Conservation (phyloP, 2,797 vertebrate species). For the Poecilia picta region DNA sequence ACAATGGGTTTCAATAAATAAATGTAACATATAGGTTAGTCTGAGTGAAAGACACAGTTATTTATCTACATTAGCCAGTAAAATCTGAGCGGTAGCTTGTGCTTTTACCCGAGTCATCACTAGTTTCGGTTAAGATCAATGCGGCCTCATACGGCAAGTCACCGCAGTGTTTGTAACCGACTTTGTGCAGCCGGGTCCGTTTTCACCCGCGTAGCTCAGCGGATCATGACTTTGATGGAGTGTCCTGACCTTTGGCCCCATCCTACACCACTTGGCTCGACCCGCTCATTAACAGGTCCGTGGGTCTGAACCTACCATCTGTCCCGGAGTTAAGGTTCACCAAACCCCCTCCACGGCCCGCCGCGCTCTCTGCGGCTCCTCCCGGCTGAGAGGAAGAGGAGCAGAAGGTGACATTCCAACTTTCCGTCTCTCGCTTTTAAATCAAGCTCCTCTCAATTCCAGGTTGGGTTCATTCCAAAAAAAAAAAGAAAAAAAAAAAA, state of each 20-base stretch:
- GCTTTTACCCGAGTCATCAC: not conserved
- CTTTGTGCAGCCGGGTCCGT: constrained; percentile 48
- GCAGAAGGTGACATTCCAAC: constrained; percentile 76
- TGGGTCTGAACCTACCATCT: constrained; percentile 73
- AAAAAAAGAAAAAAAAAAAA: constrained; percentile 31
- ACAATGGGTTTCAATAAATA: not conserved
- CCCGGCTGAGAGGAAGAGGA: constrained; percentile 42
- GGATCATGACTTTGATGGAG: constrained; percentile 56
- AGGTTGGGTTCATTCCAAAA: constrained; percentile 47
- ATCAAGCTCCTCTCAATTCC: constrained; percentile 38
- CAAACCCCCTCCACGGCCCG: constrained; percentile 35
- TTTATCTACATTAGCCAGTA: constrained; percentile 1
- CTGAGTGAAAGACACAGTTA: not conserved
- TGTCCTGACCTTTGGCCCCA: constrained; percentile 55
- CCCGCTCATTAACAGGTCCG: constrained; percentile 70
- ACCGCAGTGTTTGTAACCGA: constrained; percentile 12
- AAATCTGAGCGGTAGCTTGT: constrained; percentile 1
- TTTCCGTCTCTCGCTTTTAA: constrained; percentile 38
- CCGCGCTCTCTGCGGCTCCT: constrained; percentile 38
- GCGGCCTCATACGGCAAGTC: not conserved
- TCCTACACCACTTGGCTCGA: constrained; percentile 71
- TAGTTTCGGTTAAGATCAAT: not conserved
- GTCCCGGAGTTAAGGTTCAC: constrained; percentile 67
- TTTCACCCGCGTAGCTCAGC: constrained; percentile 37
- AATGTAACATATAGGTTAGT: not conserved